Base-by-base conservation (phyloP, 2,888 invertebrate species). In the Pimpla rufipes region DNA sequence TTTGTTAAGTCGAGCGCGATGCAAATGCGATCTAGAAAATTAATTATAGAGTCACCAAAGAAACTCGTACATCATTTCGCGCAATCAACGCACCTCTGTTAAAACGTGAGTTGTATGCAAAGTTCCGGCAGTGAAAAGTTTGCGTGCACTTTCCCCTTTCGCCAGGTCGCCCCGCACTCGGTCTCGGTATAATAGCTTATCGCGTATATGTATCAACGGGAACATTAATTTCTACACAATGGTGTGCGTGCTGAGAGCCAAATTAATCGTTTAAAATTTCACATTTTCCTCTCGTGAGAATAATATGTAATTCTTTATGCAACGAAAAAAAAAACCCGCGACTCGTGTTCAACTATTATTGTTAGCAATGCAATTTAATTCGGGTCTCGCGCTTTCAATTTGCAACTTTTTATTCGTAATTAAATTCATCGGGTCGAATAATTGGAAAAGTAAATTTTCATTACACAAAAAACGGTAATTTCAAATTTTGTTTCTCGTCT, bases 91-190 rank as follows among this genome's bases (percentile, higher is more conserved):
- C 18, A 37, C 18, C 10, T 37, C 7, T 2, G 62, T 18, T 62
- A n/a, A 62, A 62, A 62, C 62, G 62, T 62, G 62, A 62, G 37
- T 40, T 62, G 16, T 23, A n/a, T 6, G 70, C 55, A 21, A 68
- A 50, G n/a, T 55, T 40, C n/a, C n/a, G n/a, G n/a, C 21, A 42
- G 11, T 42, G 57, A 55, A 71, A 57, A 71, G 42, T 42, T 57
- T 57, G 57, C 71, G 42, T 71, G 71, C 71, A 71, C 71, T 71
- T 71, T 71, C 42, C 42, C 29, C 71, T 42, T 57, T 55, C 40
- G 23, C 21, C 40, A 59, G 40, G 42, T 57, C 18, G 23, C 57
- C 21, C 71, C 45, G 7, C 45, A 5, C 6, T 57, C 10, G 40
- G 10, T 37, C 52, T 55, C 42, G 18, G 37, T 37, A 55, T 42